phyloP scores from a whole-genome alignment of 2,888 invertebrate species.

The Melanchra persicariae region DNA sequence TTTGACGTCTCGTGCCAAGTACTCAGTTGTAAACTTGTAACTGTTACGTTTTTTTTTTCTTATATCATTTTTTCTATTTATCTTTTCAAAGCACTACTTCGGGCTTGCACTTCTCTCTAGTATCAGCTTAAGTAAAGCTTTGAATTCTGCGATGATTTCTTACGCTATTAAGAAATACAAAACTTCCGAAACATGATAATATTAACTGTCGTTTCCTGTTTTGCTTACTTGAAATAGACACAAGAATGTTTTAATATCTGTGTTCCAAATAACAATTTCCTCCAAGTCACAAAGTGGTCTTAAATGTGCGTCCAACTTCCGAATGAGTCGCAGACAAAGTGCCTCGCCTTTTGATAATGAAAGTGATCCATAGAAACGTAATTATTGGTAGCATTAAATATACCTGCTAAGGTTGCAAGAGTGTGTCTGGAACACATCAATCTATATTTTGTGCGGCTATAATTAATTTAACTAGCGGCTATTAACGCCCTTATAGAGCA shows the following conservation, averaged over 20 bases:
- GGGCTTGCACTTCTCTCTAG: neutral
- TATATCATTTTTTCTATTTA: neutral
- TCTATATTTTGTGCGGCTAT: slow-evolving; percentile 59
- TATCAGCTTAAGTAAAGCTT: neutral
- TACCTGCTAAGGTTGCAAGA: slow-evolving; percentile 42
- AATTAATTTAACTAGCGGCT: slow-evolving; percentile 78
- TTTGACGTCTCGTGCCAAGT: slow-evolving; percentile 66
- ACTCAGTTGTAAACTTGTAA: slow-evolving; percentile 63
- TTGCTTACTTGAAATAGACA: slow-evolving; percentile 13
- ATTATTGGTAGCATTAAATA: slow-evolving; percentile 30
- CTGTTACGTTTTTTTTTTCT: slow-evolving; percentile 18
- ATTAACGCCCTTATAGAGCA: slow-evolving; percentile 77
- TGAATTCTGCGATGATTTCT: slow-evolving; percentile 6
- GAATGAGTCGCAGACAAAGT: slow-evolving; percentile 7
- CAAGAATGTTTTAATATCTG: slow-evolving; percentile 20
- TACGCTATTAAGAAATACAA: slow-evolving; percentile 5
- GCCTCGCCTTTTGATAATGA: slow-evolving; percentile 2
- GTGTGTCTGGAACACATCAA: slow-evolving; percentile 55
- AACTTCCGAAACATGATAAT: slow-evolving; percentile 17
- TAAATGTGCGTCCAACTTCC: neutral
- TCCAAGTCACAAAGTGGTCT: slow-evolving; percentile 15
- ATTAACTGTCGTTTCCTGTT: slow-evolving; percentile 12
- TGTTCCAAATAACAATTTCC: slow-evolving; percentile 31
- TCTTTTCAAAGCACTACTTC: neutral
- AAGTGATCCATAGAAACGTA: neutral